A percentile compares a stretch with the other conserved stretches of the same genome.
Evolutionary conservation across 2,888 invertebrate species (phyloP).

Genomic region (Phortica magna): DNA sequence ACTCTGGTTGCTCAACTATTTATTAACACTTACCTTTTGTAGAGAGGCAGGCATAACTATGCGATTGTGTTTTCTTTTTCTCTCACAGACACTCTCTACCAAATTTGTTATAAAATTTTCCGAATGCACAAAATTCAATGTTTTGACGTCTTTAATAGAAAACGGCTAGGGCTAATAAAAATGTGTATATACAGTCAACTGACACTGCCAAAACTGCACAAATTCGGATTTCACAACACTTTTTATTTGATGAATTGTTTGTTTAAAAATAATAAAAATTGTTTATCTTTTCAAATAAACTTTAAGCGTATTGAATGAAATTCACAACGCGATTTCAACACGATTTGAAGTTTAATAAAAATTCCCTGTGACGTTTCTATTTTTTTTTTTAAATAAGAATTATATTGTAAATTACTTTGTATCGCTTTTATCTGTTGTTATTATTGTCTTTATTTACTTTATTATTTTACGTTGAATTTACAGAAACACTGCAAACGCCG

Average conservation of each 20-base stretch:
- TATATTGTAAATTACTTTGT: neutral
- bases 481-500: neutral
- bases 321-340: neutral
- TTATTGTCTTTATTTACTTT: neutral
- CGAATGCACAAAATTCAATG: too few species aligned
- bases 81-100: neutral
- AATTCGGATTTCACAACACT: too few species aligned
- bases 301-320: too few species aligned
- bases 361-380: neutral
- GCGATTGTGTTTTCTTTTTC: neutral
- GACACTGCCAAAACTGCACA: too few species aligned
- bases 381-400: neutral
- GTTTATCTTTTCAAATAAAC: neutral
- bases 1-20: neutral
- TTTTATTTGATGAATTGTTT: too few species aligned
- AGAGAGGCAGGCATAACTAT: constrained; percentile 14
- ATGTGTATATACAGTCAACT: too few species aligned
- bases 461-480: constrained; percentile 2
- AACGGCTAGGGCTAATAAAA: too few species aligned
- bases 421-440: neutral
- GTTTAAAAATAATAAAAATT: too few species aligned
- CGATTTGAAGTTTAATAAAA: neutral
- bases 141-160: too few species aligned
- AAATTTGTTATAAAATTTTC: neutral
- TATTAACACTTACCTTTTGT: constrained; percentile 24